Evolutionary conservation across 1,140 invertebrate species (phyloP).

Genomic region (Cyclina sinensis): DNA sequence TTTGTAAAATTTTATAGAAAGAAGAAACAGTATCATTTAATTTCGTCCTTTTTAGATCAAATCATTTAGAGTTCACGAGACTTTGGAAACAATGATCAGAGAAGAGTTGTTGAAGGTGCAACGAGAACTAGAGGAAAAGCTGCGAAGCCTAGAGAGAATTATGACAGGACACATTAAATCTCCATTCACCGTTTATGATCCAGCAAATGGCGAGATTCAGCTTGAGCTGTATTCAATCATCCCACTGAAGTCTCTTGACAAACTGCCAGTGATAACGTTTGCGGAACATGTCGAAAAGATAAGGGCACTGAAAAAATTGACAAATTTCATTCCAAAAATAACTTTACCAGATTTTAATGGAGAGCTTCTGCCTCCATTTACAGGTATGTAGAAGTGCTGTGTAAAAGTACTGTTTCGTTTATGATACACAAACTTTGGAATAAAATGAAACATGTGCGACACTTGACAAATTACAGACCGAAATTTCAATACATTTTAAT

Average conservation of each 20-base stretch:
- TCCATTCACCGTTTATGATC: slow-evolving; percentile 91
- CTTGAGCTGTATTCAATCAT: slow-evolving; percentile 95
- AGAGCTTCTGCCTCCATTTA: slow-evolving; percentile 80
- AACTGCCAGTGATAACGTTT: slow-evolving; percentile 89
- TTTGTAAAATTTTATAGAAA: too few species aligned
- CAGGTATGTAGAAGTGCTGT: too few species aligned
- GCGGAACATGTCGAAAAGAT: slow-evolving; percentile 62
- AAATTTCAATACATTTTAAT: too few species aligned
- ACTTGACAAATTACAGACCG: too few species aligned
- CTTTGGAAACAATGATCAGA: background rate
- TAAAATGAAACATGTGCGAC: too few species aligned
- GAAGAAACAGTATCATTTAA: too few species aligned
- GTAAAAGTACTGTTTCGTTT: too few species aligned
- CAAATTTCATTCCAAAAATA: slow-evolving; percentile 51
- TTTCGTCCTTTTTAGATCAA: slow-evolving; percentile 11
- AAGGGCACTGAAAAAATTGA: background rate
- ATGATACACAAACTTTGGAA: too few species aligned
- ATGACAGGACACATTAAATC: slow-evolving; percentile 73
- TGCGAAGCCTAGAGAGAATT: slow-evolving; percentile 47
- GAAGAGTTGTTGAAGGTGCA: background rate
- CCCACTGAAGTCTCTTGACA: slow-evolving; percentile 95
- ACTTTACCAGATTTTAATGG: slow-evolving; percentile 72
- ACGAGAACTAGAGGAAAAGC: background rate
- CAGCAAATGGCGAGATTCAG: slow-evolving; percentile 92
- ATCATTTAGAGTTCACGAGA: background rate